phyloP scores from a whole-genome alignment of 1,140 invertebrate genomes.

The Calosoma granatense region DNA sequence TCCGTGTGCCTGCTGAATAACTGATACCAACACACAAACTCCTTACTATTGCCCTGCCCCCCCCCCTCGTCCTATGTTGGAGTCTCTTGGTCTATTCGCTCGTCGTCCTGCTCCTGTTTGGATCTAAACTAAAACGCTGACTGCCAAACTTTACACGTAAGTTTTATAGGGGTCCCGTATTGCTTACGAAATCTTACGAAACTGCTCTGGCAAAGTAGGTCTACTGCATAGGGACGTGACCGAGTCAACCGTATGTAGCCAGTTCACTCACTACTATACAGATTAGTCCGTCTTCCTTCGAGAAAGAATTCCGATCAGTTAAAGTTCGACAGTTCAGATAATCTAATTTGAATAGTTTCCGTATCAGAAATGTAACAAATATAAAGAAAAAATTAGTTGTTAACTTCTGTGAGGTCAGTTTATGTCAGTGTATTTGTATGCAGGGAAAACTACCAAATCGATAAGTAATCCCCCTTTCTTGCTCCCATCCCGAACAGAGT shows the following conservation, averaged over 20 bases:
- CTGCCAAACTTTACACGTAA: neutral
- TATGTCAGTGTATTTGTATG: neutral
- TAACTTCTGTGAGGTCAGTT: neutral
- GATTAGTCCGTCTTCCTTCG: neutral
- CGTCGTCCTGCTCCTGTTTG: neutral
- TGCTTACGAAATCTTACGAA: neutral
- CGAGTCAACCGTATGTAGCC: neutral
- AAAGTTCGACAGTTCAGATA: too few species aligned
- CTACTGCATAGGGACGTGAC: neutral
- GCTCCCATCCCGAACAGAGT: neutral
- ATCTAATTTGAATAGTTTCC: too few species aligned
- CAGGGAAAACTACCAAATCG: neutral
- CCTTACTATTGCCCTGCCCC: too few species aligned
- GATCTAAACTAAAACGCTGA: constrained; percentile 1
- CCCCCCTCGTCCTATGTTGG: too few species aligned
- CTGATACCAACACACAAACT: neutral
- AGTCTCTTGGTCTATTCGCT: too few species aligned
- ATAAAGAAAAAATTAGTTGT: neutral
- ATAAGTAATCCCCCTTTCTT: neutral
- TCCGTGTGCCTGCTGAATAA: neutral
- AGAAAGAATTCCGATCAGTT: neutral
- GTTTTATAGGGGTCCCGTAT: neutral
- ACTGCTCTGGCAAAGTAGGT: neutral
- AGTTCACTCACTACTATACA: neutral
- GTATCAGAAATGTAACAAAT: neutral